Evolutionary conservation across 2,113 vertebrate genomes (phyloP), one percentile per base, ranked within the genome.

Genomic region (Myodes glareolus): DNA sequence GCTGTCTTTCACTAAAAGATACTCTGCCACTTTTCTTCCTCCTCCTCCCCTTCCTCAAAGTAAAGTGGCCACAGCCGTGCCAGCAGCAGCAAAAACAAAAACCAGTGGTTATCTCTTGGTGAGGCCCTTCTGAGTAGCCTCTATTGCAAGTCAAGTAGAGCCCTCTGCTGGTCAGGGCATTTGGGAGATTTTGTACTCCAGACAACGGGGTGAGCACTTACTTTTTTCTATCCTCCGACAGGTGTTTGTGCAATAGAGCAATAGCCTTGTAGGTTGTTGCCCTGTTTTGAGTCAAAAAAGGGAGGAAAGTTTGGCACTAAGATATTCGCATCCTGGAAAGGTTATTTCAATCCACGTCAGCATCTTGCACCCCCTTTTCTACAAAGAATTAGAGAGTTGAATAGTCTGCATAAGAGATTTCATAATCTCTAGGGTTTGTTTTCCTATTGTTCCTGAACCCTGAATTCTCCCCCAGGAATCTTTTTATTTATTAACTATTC

Each of bases 231-330:
- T 75, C 39, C 78, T 68, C 52, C 78, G 31, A 47, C 2, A 21
- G 29, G 58, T 91, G 27, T 70, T 90, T 95, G 73, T 68, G 17
- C 78, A 94, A 65, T 86, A 92, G 33, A 94, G 16, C 50, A 77
- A 39, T 94, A 80, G 72, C 50, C 52, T 39, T 94, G 80, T 47
- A n/a, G 88, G 42, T 55, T 29, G 39, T 72, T 94, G 81, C 36
- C 61, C 42, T 93, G 36, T 92, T 90, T 92, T 23, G 16, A 94
- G 68, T 97, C 90, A 92, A 68, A 90, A 81, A 86, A 21, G 10
- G 31, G 45, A 78, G 52, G 47, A 95, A 63, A 63, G 88, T 78
- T 95, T 94, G 95, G 31, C 52, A 75, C 72, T 31, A 87, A 68
- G 61, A 73, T 52, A 92, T 72, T 10, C 33, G 16, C 25, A 91